Evolutionary conservation across 2,797 vertebrate species (phyloP).

Genomic region (Cossypha niveicapilla): DNA sequence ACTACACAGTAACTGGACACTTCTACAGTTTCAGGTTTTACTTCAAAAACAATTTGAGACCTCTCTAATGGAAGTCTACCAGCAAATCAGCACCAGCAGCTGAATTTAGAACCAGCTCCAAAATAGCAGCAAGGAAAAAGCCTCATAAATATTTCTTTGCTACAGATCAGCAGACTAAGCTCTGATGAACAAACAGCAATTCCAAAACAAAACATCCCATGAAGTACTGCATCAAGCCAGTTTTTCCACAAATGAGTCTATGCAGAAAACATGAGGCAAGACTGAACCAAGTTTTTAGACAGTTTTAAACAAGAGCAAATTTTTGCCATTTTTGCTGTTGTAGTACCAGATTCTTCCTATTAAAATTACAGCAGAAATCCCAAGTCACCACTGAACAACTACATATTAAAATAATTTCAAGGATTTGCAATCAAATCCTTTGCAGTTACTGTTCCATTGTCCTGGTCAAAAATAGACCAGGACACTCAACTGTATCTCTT

Average conservation of each 20-base stretch:
- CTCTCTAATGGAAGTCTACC: neutral
- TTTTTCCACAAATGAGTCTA: neutral
- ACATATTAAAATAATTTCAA: neutral
- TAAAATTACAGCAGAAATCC: neutral
- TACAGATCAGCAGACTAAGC: conserved; percentile 4
- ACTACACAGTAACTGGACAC: neutral
- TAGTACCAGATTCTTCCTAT: neutral
- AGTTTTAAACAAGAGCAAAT: neutral
- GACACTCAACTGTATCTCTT: neutral
- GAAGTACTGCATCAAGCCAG: neutral
- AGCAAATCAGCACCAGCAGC: neutral
- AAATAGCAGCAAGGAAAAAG: conserved; percentile 26
- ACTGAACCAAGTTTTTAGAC: neutral
- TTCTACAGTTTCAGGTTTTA: neutral
- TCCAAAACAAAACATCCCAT: neutral
- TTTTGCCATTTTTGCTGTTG: neutral
- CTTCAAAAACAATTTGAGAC: neutral
- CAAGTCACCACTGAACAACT: neutral
- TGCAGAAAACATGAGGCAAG: neutral
- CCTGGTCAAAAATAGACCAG: conserved; percentile 1
- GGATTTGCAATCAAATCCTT: neutral
- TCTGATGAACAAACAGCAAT: neutral
- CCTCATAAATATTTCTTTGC: conserved; percentile 9
- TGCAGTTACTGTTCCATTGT: neutral
- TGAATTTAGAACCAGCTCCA: conserved; percentile 12